Evolutionary conservation across 2,888 invertebrate genomes (phyloP).

Genomic region (Parthenolecanium corni): DNA sequence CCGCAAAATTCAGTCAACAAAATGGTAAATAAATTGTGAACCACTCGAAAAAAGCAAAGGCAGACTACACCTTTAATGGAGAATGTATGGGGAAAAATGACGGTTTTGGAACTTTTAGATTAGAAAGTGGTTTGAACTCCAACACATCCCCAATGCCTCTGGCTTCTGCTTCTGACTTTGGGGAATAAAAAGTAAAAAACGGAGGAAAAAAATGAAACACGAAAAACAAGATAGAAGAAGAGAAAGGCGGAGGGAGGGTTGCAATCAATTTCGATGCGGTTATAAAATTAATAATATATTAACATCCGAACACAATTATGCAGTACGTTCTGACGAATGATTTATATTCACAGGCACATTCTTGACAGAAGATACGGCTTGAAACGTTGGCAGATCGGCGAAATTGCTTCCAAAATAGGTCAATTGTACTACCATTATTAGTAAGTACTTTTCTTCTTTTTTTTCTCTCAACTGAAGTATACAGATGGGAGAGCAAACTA

Average conservation of each 20-base stretch:
- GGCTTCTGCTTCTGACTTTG: too few relatives aligned
- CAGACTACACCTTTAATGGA: too few relatives aligned
- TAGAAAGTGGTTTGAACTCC: too few relatives aligned
- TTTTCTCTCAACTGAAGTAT: background rate
- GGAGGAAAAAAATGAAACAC: background rate
- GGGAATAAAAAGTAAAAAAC: background rate
- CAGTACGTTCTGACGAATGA: too few relatives aligned
- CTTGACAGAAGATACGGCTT: slow-evolving; percentile 87
- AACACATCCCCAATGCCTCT: too few relatives aligned
- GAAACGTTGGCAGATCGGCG: slow-evolving; percentile 96
- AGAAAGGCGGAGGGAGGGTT: background rate
- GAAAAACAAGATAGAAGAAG: background rate
- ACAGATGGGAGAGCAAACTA: background rate
- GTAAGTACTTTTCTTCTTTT: slow-evolving; percentile 47
- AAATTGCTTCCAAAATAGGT: slow-evolving; percentile 96
- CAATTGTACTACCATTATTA: slow-evolving; percentile 98
- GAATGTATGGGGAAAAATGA: too few relatives aligned
- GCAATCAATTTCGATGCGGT: background rate
- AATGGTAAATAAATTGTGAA: too few relatives aligned
- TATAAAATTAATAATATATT: too few relatives aligned
- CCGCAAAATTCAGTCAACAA: too few relatives aligned
- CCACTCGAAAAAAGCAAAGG: too few relatives aligned
- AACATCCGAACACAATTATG: too few relatives aligned
- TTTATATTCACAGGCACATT: slow-evolving; percentile 47
- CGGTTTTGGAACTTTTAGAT: too few relatives aligned